phyloP scores from a whole-genome alignment of 2,888 invertebrate genomes.

The Herminia tarsipennalis region DNA sequence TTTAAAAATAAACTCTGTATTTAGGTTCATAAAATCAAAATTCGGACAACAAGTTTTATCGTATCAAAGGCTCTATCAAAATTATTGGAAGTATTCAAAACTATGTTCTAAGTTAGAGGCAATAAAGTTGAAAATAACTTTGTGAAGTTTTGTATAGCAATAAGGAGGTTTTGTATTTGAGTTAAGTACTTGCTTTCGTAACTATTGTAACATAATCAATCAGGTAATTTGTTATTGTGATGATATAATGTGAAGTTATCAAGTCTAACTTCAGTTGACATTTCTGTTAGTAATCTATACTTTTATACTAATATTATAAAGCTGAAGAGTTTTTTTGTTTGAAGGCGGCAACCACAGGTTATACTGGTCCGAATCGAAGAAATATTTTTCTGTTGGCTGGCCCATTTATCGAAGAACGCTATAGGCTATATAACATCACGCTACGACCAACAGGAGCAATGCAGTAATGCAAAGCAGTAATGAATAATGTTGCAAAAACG shows the following conservation, averaged over 20 bases:
- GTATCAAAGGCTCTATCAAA: slow-evolving; percentile 30
- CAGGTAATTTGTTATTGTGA: slow-evolving; percentile 32
- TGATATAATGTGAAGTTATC: slow-evolving; percentile 6
- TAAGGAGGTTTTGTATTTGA: slow-evolving; percentile 36
- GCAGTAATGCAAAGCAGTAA: no score
- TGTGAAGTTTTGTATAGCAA: slow-evolving; percentile 13
- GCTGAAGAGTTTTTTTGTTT: no score
- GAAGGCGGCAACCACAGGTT: no score
- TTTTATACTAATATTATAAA: no score
- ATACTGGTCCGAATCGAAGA: no score
- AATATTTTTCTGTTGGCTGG: no score
- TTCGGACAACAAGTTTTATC: slow-evolving; percentile 25
- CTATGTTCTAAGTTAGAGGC: slow-evolving; percentile 1
- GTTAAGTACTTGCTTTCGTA: slow-evolving; percentile 38
- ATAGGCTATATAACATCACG: no score
- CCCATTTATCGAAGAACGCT: no score
- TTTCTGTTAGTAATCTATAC: not conserved
- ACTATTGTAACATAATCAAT: slow-evolving; percentile 42
- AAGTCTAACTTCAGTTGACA: not conserved
- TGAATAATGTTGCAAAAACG: no score
- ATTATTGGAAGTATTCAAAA: slow-evolving; percentile 16
- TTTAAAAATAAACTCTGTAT: slow-evolving; percentile 46
- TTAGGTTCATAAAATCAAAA: slow-evolving; percentile 35
- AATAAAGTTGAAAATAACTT: slow-evolving; percentile 24
- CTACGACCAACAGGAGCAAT: no score